These are phyloP conservation scores for Leguminivora glycinivorella DNA, from an alignment of 1,140 invertebrate genomes.

Conservation along the genomic window DNA sequence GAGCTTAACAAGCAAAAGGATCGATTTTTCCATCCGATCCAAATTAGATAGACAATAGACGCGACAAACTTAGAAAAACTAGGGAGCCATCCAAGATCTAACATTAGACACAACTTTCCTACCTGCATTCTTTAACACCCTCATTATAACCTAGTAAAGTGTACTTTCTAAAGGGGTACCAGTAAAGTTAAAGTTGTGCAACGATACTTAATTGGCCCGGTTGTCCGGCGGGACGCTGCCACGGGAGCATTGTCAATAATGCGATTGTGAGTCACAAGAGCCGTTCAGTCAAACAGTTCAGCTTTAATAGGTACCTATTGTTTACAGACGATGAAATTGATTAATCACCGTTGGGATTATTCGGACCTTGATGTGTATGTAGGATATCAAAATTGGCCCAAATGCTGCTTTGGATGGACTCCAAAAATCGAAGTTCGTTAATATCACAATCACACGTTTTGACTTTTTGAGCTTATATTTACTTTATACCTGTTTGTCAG, in stretches of 20 bases:
- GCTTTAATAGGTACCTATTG: constrained; percentile 39
- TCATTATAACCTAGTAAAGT: background rate
- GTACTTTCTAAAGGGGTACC: background rate
- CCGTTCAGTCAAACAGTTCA: constrained; percentile 31
- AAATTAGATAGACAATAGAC: background rate
- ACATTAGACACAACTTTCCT: background rate
- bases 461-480: no score
- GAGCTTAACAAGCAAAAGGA: background rate
- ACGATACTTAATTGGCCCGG: constrained; percentile 48
- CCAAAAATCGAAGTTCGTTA: no score
- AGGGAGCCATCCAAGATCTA: constrained; percentile 9
- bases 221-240: constrained; percentile 40
- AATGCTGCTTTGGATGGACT: background rate
- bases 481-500: no score
- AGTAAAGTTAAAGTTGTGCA: background rate
- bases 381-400: background rate
- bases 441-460: no score
- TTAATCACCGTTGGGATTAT: constrained; percentile 32
- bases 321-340: constrained; percentile 40
- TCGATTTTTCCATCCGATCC: background rate
- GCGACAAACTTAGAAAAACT: constrained; percentile 19
- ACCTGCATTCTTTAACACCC: background rate
- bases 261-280: constrained; percentile 43
- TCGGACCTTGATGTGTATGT: background rate
- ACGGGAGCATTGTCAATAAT: constrained; percentile 49